A percentile compares a stretch with the other conserved stretches of the same genome.
Conservation (phyloP, 1,140 invertebrate genomes). For the Trachymyrmex cornetzi region DNA sequence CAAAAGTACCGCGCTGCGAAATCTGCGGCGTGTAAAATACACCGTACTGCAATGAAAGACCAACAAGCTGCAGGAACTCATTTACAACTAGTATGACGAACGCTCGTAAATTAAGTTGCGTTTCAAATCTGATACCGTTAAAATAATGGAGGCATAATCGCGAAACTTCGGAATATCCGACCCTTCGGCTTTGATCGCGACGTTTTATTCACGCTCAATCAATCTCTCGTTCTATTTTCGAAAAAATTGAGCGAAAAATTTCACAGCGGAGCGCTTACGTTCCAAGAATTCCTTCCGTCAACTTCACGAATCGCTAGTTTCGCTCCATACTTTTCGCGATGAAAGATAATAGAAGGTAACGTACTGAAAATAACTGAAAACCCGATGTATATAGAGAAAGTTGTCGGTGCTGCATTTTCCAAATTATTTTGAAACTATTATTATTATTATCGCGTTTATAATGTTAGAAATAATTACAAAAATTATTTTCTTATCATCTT, state of each 20-base stretch:
- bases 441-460: neutral
- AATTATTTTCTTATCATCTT: neutral
- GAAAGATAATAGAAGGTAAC: slow-evolving; percentile 51
- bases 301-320: slow-evolving; percentile 49
- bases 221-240: slow-evolving; percentile 18
- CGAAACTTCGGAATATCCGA: slow-evolving; percentile 43
- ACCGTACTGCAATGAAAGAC: slow-evolving; percentile 24
- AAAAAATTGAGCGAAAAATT: slow-evolving; percentile 53
- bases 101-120: slow-evolving; percentile 59
- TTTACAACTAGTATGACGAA: slow-evolving; percentile 39
- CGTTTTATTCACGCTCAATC: slow-evolving; percentile 58
- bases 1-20: neutral
- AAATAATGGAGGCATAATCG: slow-evolving; percentile 57
- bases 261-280: slow-evolving; percentile 20
- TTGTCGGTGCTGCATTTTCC: neutral
- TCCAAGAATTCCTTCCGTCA: slow-evolving; percentile 40
- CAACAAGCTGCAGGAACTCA: slow-evolving; percentile 34
- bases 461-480: neutral
- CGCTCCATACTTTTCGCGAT: slow-evolving; percentile 5
- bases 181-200: neutral
- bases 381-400: neutral
- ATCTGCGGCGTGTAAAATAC: slow-evolving; percentile 42
- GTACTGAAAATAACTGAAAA: slow-evolving; percentile 44
- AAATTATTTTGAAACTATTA: slow-evolving; percentile 17
- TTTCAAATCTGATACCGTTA: slow-evolving; percentile 55